Evolutionary conservation across 2,888 invertebrate genomes (phyloP), one percentile per base, ranked within the genome.

Genomic region (Tricholauxania praeusta): DNA sequence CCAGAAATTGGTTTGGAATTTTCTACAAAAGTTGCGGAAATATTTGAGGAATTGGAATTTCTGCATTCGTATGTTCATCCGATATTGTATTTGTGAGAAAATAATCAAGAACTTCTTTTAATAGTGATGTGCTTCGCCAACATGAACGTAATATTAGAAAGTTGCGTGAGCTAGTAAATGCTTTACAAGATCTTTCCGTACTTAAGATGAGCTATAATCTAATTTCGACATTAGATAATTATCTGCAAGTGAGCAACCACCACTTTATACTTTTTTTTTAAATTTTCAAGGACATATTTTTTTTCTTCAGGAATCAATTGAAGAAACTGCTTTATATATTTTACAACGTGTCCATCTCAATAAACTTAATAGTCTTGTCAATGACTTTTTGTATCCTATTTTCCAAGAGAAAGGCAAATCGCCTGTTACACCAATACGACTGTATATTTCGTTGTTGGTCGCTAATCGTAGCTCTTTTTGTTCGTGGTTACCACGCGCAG

Each of bases 1-100:
- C 88, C 88, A 6, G 85, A 86, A 51, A 85, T 88, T 75, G 88
- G 87, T 1, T 74, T 87, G n/a, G 87, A 87, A 74, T 88, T 88
- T 76, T 79, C 82, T 0, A 83, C 83, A 3, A 85, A 86, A 79
- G 82, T 87, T 12, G 74, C 82, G 5, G 82, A 82, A 32, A 86
- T 87, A 17, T 87, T 85, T 68, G 83, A 85, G 71, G 85, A 86
- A 74, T 79, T 84, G 59, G 77, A 83, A 62, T 86, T 86, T 72
- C 80, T 86, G n/a, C 84, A 84, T 74, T 83, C 85, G 82, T 87
- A 76, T 80, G 84, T 80, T 39, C 2, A 39, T 39, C 10, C 39
- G 39, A 10, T 39, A 10, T 39, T 39, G 10, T 57, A 8, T 28
- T 53, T 53, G 12, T 7, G 15, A 53, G 53, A 57, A 15, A 71